Evolutionary conservation across 2,113 vertebrate species (phyloP).

Genomic region (Sterrhoptilus dennistouni): DNA sequence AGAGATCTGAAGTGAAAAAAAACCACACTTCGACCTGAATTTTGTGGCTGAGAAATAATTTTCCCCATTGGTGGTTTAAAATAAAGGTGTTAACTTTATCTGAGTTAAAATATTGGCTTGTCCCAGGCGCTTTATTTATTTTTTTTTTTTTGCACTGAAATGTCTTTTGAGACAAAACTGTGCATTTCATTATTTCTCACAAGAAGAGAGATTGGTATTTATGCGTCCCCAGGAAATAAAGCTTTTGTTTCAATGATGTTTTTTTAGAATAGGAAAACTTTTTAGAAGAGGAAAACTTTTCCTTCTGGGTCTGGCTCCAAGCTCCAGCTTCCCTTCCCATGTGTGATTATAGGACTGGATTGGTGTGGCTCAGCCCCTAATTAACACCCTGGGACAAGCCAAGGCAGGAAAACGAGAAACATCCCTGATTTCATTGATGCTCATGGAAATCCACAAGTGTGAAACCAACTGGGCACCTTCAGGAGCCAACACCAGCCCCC

Average conservation of each 20-base stretch:
- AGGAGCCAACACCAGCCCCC: neutral
- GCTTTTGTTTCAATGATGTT: neutral
- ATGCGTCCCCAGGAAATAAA: neutral
- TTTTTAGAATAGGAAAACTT: neutral
- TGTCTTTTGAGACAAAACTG: neutral
- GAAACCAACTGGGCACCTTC: neutral
- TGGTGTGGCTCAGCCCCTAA: neutral
- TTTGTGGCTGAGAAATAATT: neutral
- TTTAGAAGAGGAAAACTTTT: neutral
- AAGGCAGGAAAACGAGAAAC: neutral
- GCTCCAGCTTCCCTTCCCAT: neutral
- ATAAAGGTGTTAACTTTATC: neutral
- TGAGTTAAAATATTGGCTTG: neutral
- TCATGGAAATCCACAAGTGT: neutral
- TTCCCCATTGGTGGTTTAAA: neutral
- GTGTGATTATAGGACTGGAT: neutral
- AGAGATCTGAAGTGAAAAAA: neutral
- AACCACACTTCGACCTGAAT: neutral
- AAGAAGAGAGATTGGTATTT: neutral
- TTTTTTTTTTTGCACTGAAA: neutral
- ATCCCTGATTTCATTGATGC: neutral
- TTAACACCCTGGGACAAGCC: neutral
- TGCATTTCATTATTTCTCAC: neutral
- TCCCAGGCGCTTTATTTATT: neutral
- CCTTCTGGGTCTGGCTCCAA: neutral